Evolutionary conservation across 1,140 invertebrate species (phyloP).

Genomic region (Lanistes nyassanus): DNA sequence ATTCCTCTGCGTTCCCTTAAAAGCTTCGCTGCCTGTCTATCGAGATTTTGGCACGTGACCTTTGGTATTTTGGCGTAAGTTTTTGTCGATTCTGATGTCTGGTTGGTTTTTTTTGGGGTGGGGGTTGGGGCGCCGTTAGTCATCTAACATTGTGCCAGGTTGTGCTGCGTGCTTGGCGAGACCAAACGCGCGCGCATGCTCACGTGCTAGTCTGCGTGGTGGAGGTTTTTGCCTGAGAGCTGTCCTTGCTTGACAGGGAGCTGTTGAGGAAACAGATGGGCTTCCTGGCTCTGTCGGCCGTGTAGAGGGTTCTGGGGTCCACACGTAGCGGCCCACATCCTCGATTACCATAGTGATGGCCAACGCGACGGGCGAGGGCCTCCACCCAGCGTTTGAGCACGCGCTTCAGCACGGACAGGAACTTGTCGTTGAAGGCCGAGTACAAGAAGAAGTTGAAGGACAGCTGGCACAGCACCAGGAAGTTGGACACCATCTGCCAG

Average conservation of each 20-base stretch:
- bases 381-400: conserved; percentile 37
- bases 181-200: too few relatives aligned
- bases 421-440: conserved; percentile 59
- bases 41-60: too few relatives aligned
- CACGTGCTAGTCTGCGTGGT: background rate
- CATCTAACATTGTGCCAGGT: too few relatives aligned
- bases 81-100: too few relatives aligned
- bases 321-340: too few relatives aligned
- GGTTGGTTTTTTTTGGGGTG: too few relatives aligned
- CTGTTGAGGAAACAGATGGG: conserved; percentile 9
- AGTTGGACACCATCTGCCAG: conserved; percentile 44
- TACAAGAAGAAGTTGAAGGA: conserved; percentile 61
- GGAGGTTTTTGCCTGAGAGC: conserved; percentile 1
- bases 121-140: too few relatives aligned
- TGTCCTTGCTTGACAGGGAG: conserved; percentile 24
- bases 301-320: too few relatives aligned
- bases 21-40: too few relatives aligned
- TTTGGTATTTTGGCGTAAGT: too few relatives aligned
- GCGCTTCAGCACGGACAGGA: conserved; percentile 34
- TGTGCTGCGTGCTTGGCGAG: too few relatives aligned
- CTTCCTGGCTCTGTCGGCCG: background rate
- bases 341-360: background rate
- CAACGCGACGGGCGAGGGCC: conserved; percentile 17
- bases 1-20: too few relatives aligned
- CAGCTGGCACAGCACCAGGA: conserved; percentile 53